These are phyloP conservation scores for Anadara kagoshimensis DNA, from an alignment of 1,140 invertebrate species.

Conservation along the genomic window DNA sequence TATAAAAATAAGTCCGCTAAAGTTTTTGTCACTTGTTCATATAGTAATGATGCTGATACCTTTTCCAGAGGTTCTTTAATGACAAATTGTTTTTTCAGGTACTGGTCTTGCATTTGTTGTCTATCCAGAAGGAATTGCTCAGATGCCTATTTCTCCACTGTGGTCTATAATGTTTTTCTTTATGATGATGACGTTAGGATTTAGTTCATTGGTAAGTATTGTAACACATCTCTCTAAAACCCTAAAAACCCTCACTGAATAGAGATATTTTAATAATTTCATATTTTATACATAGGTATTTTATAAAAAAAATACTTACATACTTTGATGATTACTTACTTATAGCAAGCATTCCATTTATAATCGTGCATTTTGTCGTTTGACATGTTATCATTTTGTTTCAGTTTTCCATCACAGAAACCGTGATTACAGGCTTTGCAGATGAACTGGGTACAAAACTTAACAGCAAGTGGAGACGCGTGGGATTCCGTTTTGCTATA, in stretches of 20 bases:
- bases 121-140: conserved; percentile 76
- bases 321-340: too few relatives aligned
- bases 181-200: conserved; percentile 94
- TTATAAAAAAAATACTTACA: too few relatives aligned
- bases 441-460: conserved; percentile 80
- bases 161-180: conserved; percentile 99
- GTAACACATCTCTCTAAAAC: not conserved
- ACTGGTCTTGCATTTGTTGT: conserved; percentile 61
- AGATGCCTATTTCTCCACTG: conserved; percentile 93
- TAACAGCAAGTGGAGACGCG: conserved; percentile 56
- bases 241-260: too few relatives aligned
- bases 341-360: too few relatives aligned
- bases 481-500: conserved; percentile 49
- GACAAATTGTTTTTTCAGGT: conserved; percentile 60
- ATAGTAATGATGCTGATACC: too few relatives aligned
- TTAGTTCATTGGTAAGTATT: conserved; percentile 86
- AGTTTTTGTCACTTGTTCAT: too few relatives aligned
- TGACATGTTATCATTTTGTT: conserved; percentile 13
- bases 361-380: too few relatives aligned
- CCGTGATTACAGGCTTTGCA: conserved; percentile 82
- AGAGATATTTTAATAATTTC: too few relatives aligned
- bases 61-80: not conserved
- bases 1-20: too few relatives aligned
- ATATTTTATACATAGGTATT: too few relatives aligned
- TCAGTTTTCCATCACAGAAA: conserved; percentile 88